Conservation (phyloP, 2,113 vertebrate genomes). For the Callopanchax toddi region DNA sequence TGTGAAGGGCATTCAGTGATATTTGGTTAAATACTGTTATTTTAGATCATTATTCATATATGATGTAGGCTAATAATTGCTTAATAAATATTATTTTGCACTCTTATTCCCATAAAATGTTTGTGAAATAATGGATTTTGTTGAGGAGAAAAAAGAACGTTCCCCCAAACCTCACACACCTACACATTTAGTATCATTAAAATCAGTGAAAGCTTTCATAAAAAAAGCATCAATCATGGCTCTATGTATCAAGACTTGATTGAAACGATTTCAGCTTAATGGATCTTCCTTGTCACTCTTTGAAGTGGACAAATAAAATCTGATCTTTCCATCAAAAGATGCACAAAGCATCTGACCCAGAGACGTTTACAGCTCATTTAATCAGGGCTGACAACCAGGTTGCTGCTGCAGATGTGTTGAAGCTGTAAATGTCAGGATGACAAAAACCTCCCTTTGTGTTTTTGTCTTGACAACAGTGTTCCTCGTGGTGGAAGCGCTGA, state of each 20-base stretch:
- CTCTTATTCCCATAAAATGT: too few relatives aligned
- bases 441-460: slow-evolving; percentile 3
- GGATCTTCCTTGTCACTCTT: slow-evolving; percentile 3
- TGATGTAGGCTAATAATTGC: too few relatives aligned
- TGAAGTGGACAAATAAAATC: neutral
- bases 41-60: too few relatives aligned
- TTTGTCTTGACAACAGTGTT: slow-evolving; percentile 6
- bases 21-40: too few relatives aligned
- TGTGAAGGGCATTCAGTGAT: too few relatives aligned
- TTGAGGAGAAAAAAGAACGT: too few relatives aligned
- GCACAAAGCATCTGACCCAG: neutral
- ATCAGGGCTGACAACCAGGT: neutral
- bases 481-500: neutral
- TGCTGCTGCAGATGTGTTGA: slow-evolving; percentile 5
- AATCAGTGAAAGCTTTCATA: too few relatives aligned
- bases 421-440: slow-evolving; percentile 26
- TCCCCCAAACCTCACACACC: too few relatives aligned
- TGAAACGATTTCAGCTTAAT: neutral
- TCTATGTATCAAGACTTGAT: neutral
- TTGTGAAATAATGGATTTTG: too few relatives aligned
- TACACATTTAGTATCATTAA: too few relatives aligned
- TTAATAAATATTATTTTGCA: too few relatives aligned
- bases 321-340: neutral
- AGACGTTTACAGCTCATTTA: neutral
- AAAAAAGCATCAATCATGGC: too few relatives aligned